phyloP scores from a whole-genome alignment of 2,888 invertebrate species.

The Xanthia togata region DNA sequence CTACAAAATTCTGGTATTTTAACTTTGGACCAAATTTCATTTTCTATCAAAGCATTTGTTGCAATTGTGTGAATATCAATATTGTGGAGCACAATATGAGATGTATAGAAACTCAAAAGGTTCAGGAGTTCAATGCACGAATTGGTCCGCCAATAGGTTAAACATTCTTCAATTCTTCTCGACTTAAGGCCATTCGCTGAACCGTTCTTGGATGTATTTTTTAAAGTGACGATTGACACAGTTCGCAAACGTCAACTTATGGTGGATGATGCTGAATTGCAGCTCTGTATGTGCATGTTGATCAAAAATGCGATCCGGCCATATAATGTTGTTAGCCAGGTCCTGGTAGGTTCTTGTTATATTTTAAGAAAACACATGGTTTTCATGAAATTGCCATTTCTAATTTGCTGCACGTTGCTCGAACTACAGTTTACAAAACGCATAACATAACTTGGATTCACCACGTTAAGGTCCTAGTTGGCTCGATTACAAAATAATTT shows the following conservation, averaged over 20 bases:
- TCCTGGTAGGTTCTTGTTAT: background rate
- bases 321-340: background rate
- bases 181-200: no score
- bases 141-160: constrained; percentile 2
- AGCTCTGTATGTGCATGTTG: background rate
- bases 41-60: constrained; percentile 30
- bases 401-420: background rate
- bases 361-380: background rate
- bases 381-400: background rate
- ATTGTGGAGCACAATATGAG: background rate
- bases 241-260: background rate
- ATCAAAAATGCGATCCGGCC: background rate
- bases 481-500: constrained; percentile 16
- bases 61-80: constrained; percentile 33
- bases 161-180: constrained; percentile 18
- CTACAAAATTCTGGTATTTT: background rate
- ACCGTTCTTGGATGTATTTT: no score
- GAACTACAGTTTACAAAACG: background rate
- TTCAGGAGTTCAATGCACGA: constrained; percentile 3
- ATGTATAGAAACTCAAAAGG: background rate
- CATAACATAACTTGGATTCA: background rate
- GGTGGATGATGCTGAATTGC: background rate
- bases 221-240: background rate
- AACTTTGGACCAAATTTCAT: background rate
- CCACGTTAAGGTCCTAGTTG: background rate